Evolutionary conservation across 2,113 vertebrate species (phyloP).

Genomic region (Apistogramma diplotaenia): DNA sequence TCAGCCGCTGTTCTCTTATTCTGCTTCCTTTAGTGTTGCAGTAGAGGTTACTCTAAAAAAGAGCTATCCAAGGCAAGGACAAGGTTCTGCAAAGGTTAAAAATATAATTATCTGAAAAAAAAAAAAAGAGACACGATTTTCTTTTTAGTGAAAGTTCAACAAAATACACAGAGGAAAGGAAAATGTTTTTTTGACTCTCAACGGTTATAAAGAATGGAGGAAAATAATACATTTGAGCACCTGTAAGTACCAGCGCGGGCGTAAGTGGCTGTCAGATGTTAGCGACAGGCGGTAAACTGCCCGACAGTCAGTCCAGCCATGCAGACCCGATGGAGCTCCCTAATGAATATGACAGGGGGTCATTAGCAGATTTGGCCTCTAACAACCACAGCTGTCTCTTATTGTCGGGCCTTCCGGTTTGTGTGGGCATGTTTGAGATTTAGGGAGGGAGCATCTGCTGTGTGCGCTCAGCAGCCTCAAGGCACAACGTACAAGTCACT

Average conservation of each 20-base stretch:
- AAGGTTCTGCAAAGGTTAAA: background rate
- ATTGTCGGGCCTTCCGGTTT: constrained; percentile 43
- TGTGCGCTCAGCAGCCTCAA: constrained; percentile 1
- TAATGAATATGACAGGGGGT: constrained; percentile 66
- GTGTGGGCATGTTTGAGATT: constrained; percentile 3
- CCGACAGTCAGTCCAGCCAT: constrained; percentile 49
- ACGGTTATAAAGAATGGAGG: background rate
- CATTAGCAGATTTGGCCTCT: constrained; percentile 63
- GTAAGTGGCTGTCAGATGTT: constrained; percentile 51
- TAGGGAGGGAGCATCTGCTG: constrained; percentile 20
- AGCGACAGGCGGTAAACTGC: constrained; percentile 46
- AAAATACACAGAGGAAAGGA: background rate
- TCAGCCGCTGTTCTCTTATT: background rate
- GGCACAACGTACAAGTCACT: background rate
- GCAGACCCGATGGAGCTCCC: constrained; percentile 53
- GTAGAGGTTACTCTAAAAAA: background rate
- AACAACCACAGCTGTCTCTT: constrained; percentile 61
- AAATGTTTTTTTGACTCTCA: background rate
- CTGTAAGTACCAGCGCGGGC: constrained; percentile 33
- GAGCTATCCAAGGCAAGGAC: background rate
- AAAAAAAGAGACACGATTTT: background rate
- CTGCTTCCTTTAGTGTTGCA: background rate
- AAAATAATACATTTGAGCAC: background rate
- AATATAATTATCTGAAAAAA: background rate
- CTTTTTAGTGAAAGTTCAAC: background rate